phyloP scores from a whole-genome alignment of 2,888 invertebrate genomes.

The Diarsia mendica region DNA sequence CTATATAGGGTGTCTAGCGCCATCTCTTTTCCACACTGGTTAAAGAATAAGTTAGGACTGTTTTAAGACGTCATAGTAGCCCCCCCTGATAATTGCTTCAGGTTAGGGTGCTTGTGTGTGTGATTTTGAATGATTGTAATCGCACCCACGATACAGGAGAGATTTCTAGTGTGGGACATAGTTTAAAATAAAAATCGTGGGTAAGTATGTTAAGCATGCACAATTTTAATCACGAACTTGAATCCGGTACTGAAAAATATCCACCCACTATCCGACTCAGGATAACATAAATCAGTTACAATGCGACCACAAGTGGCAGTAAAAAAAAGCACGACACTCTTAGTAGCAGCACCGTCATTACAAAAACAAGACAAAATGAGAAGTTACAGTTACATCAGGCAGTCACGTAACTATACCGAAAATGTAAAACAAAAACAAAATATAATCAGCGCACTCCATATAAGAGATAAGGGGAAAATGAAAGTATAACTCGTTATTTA shows the following conservation, averaged over 20 bases:
- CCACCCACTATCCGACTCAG: not conserved
- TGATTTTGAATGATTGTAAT: no score
- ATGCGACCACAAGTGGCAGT: not conserved
- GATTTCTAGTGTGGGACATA: no score
- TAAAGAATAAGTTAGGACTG: no score
- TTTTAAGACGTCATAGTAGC: no score
- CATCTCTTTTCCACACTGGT: no score
- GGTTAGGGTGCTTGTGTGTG: no score
- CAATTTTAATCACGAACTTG: not conserved
- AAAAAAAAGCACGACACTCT: constrained; percentile 3
- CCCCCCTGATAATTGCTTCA: no score
- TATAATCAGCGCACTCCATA: constrained; percentile 50
- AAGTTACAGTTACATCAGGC: constrained; percentile 43
- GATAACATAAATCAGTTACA: not conserved
- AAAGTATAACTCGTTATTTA: constrained; percentile 61
- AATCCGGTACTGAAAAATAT: not conserved
- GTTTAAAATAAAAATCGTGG: no score
- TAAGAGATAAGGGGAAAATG: constrained; percentile 59
- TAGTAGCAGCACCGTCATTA: constrained; percentile 22
- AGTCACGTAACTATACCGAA: constrained; percentile 45
- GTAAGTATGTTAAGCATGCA: not conserved
- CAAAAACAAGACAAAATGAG: constrained; percentile 36
- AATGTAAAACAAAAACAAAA: constrained; percentile 46
- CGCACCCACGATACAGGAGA: no score
- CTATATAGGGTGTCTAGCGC: no score